These are phyloP conservation scores for Neolamprologus falcicula DNA, from an alignment of 2,113 vertebrate species.

Conservation along the genomic window DNA sequence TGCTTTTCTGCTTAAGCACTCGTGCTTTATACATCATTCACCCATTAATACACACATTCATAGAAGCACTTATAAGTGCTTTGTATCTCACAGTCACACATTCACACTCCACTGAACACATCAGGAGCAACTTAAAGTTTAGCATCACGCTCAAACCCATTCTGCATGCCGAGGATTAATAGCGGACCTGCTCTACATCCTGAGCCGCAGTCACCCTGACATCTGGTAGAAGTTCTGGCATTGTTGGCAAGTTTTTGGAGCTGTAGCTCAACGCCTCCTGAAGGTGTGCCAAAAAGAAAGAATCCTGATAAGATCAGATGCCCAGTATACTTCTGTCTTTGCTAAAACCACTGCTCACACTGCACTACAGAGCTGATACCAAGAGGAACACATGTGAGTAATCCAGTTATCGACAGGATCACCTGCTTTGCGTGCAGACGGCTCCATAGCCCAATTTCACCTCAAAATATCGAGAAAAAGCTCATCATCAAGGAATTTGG, in stretches of 20 bases:
- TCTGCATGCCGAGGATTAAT: fast-evolving
- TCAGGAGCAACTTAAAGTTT: neutral
- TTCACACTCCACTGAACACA: neutral
- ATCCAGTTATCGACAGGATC: neutral
- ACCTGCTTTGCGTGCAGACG: fast-evolving
- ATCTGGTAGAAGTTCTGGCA: neutral
- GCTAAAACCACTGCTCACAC: neutral
- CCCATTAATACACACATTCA: neutral
- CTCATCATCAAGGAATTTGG: neutral
- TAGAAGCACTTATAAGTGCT: neutral
- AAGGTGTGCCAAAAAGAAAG: neutral
- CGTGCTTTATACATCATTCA: neutral
- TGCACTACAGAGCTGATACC: neutral
- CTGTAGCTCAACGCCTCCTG: neutral
- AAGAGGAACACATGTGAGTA: neutral
- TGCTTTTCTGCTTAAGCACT: neutral
- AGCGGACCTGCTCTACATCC: fast-evolving
- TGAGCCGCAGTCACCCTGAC: neutral
- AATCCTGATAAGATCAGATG: neutral
- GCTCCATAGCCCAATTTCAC: neutral
- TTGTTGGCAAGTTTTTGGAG: neutral
- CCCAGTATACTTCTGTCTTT: neutral
- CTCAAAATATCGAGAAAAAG: neutral
- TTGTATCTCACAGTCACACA: neutral
- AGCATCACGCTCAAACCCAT: neutral